Evolutionary conservation across 1,140 invertebrate species (phyloP).

Genomic region (Bombus affinis): DNA sequence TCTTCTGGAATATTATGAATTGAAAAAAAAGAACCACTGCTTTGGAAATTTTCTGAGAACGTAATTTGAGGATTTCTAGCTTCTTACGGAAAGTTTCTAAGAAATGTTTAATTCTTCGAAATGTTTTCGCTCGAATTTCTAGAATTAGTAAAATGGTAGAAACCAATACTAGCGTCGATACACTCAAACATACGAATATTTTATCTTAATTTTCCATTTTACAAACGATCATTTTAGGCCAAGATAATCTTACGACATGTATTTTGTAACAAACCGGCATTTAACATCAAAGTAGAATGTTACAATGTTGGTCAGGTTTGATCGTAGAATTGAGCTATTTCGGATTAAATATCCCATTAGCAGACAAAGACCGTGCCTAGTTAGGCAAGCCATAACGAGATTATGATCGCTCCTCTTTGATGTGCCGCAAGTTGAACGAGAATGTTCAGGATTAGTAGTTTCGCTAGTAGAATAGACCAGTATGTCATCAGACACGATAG

Average conservation of each 20-base stretch:
- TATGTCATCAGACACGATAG: no score
- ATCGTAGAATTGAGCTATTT: background rate
- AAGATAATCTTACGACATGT: background rate
- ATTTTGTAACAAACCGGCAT: background rate
- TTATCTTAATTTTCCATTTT: background rate
- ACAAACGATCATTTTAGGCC: background rate
- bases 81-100: no score
- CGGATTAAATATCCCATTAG: background rate
- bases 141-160: background rate
- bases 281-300: background rate
- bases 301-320: background rate
- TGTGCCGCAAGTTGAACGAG: background rate
- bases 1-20: background rate
- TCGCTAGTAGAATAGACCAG: background rate
- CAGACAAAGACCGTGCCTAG: background rate
- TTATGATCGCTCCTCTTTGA: constrained; percentile 20
- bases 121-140: no score
- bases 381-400: background rate
- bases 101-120: no score
- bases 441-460: background rate
- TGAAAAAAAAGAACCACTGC: background rate
- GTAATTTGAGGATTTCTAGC: no score
- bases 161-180: no score
- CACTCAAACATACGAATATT: no score
- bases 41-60: no score